Conservation (phyloP, 2,797 vertebrate genomes). For the Enteromius viviparus region DNA sequence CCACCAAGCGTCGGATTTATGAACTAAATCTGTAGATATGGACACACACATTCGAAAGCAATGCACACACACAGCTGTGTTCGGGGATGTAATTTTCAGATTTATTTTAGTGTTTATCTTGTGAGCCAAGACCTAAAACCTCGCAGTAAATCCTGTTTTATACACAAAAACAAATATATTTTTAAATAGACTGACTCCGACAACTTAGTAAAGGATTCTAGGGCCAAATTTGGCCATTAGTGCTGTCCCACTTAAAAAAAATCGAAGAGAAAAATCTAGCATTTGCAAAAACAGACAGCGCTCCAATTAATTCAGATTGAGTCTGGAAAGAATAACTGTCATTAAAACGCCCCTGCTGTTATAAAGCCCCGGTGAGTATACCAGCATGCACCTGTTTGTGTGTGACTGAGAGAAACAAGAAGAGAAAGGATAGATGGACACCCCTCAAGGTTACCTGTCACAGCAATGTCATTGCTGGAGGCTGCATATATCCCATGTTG, state of each 20-base stretch:
- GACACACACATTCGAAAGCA: slow-evolving; percentile 49
- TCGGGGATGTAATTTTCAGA: slow-evolving; percentile 32
- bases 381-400: slow-evolving; percentile 23
- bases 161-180: slow-evolving; percentile 25
- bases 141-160: slow-evolving; percentile 32
- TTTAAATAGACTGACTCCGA: slow-evolving; percentile 7
- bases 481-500: slow-evolving; percentile 39
- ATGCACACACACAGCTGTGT: slow-evolving; percentile 16
- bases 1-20: slow-evolving; percentile 26
- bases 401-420: slow-evolving; percentile 22
- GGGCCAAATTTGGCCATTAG: slow-evolving; percentile 17
- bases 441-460: slow-evolving; percentile 52
- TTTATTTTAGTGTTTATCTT: slow-evolving; percentile 43
- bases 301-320: slow-evolving; percentile 44
- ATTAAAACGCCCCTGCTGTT: slow-evolving; percentile 40
- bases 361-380: slow-evolving; percentile 28
- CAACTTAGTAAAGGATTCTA: slow-evolving; percentile 8
- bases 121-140: slow-evolving; percentile 36
- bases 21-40: slow-evolving; percentile 29
- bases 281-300: slow-evolving; percentile 13
- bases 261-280: not conserved
- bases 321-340: slow-evolving; percentile 11
- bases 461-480: slow-evolving; percentile 36
- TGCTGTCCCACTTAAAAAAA: not conserved
- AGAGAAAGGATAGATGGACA: slow-evolving; percentile 2